Evolutionary conservation across 2,888 invertebrate species (phyloP).

Genomic region (Microctonus hyperodae): DNA sequence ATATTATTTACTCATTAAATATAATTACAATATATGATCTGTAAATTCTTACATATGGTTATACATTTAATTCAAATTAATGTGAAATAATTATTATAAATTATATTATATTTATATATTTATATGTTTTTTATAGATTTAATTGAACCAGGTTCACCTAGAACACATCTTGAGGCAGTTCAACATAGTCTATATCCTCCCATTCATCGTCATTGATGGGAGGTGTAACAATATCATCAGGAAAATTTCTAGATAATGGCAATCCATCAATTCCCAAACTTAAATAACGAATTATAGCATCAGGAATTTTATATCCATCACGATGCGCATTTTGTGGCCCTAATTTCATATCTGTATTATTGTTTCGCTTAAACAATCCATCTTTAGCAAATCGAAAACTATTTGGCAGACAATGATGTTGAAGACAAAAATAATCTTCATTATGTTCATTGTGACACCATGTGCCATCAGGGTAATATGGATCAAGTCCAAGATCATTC

Average conservation of each 20-base stretch:
- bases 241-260: slow-evolving; percentile 69
- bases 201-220: slow-evolving; percentile 67
- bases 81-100: not conserved
- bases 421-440: slow-evolving; percentile 75
- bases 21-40: not conserved
- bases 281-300: slow-evolving; percentile 68
- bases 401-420: slow-evolving; percentile 79
- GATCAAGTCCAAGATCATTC: slow-evolving; percentile 75
- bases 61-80: not conserved
- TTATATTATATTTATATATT: not conserved
- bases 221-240: slow-evolving; percentile 65
- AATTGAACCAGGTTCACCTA: not conserved
- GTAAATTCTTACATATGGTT: not conserved
- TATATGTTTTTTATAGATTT: not conserved
- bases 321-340: slow-evolving; percentile 71
- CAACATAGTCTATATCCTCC: slow-evolving; percentile 75
- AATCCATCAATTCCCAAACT: slow-evolving; percentile 69
- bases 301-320: slow-evolving; percentile 62
- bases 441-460: slow-evolving; percentile 76
- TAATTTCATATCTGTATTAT: slow-evolving; percentile 60
- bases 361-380: slow-evolving; percentile 53
- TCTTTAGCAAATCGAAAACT: slow-evolving; percentile 50
- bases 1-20: not conserved
- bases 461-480: slow-evolving; percentile 79
- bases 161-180: slow-evolving; percentile 60